These are phyloP conservation scores for Torymus texanus DNA, from an alignment of 2,888 invertebrate species.

Conservation along the genomic window DNA sequence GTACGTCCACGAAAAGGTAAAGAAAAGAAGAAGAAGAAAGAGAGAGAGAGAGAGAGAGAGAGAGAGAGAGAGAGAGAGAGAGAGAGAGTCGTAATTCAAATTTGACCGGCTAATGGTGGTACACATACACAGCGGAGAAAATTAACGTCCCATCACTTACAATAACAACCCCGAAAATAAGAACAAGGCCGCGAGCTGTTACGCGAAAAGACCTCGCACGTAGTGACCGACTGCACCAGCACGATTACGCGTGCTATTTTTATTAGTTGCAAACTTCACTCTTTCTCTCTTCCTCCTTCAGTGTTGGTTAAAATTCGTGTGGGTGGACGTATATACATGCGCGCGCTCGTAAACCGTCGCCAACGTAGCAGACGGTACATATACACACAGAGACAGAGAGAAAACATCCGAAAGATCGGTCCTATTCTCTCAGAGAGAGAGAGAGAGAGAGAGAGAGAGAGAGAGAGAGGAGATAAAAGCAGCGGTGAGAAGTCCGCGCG, in stretches of 20 bases:
- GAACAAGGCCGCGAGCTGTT: conserved; percentile 29
- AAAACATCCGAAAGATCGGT: neutral
- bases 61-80: neutral
- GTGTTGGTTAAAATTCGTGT: too few species aligned
- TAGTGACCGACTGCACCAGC: neutral
- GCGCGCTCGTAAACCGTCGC: conserved; percentile 23
- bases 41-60: neutral
- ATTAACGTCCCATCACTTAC: conserved; percentile 25
- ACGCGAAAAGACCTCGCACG: conserved; percentile 8
- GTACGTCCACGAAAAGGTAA: too few species aligned
- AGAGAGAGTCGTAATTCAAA: conserved; percentile 27
- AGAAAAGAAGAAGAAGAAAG: too few species aligned
- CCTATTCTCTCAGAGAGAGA: conserved; percentile 15
- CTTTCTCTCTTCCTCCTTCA: conserved; percentile 3
- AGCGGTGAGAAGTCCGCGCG: neutral
- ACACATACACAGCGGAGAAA: neutral
- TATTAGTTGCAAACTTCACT: conserved; percentile 26
- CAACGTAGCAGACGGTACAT: too few species aligned
- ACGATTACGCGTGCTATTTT: conserved; percentile 38
- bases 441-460: neutral
- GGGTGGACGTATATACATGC: neutral
- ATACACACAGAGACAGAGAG: too few species aligned
- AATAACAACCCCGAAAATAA: conserved; percentile 36
- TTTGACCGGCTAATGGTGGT: conserved; percentile 10
- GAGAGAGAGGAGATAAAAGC: conserved; percentile 1